A percentile compares a stretch with the other conserved stretches of the same genome.
Evolutionary conservation across 2,113 vertebrate species (phyloP).

Genomic region (Isurus oxyrinchus): DNA sequence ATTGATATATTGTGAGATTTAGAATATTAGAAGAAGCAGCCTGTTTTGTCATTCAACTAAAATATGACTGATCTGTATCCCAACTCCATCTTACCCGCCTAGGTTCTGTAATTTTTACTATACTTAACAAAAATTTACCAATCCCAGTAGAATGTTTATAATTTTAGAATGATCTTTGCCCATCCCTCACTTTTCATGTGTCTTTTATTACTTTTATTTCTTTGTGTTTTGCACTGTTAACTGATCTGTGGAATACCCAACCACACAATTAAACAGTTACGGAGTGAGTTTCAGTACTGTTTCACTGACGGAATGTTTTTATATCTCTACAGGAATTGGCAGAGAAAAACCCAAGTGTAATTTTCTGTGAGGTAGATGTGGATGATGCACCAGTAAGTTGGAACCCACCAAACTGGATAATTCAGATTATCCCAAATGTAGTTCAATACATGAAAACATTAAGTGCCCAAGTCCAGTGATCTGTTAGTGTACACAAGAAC

Average conservation of each 20-base stretch:
- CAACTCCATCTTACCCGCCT: background rate
- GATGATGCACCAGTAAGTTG: constrained; percentile 23
- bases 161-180: background rate
- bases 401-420: background rate
- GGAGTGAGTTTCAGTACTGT: background rate
- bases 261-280: background rate
- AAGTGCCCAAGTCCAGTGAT: background rate
- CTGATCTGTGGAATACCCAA: background rate
- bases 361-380: constrained; percentile 31
- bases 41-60: background rate
- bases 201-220: background rate
- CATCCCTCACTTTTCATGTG: no score
- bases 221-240: background rate
- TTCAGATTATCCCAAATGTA: background rate
- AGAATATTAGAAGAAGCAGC: background rate
- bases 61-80: background rate
- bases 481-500: background rate
- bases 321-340: constrained; percentile 13
- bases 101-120: background rate
- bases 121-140: background rate
- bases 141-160: background rate
- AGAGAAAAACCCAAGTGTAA: background rate
- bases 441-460: background rate
- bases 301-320: background rate
- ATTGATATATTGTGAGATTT: background rate